A percentile compares a stretch with the other conserved stretches of the same genome.
These are phyloP conservation scores for Gorsachius goisagi DNA, from an alignment of 2,113 vertebrate genomes.

Conservation along the genomic window DNA sequence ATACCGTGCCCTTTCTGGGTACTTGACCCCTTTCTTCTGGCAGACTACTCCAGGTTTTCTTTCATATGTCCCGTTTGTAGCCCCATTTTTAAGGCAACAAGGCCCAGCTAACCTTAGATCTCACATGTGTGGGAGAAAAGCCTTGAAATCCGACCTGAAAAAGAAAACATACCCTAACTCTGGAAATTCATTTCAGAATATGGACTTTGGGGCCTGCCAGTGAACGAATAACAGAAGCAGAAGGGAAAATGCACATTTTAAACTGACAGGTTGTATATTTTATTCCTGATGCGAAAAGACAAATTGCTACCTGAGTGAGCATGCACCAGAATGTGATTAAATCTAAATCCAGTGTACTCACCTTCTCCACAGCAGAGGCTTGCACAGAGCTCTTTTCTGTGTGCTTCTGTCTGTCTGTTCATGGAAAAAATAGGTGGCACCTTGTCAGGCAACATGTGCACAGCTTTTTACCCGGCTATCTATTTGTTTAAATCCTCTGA, in stretches of 20 bases:
- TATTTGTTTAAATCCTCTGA: background rate
- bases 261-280: background rate
- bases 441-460: background rate
- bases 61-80: background rate
- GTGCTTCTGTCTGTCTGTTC: background rate
- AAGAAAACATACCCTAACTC: background rate
- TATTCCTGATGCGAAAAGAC: slow-evolving; percentile 8
- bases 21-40: background rate
- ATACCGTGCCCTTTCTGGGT: background rate
- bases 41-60: background rate
- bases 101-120: background rate
- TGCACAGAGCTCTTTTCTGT: background rate
- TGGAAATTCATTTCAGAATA: background rate
- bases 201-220: background rate
- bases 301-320: background rate
- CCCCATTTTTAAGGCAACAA: background rate
- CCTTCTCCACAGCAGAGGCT: background rate
- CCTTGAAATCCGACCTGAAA: background rate
- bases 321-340: background rate
- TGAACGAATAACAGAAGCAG: slow-evolving; percentile 37
- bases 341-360: background rate
- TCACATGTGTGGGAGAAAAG: background rate
- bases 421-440: background rate
- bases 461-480: background rate
- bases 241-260: slow-evolving; percentile 33